Evolutionary conservation across 2,797 vertebrate species (phyloP).

Genomic region (Leptoclinus maculatus): DNA sequence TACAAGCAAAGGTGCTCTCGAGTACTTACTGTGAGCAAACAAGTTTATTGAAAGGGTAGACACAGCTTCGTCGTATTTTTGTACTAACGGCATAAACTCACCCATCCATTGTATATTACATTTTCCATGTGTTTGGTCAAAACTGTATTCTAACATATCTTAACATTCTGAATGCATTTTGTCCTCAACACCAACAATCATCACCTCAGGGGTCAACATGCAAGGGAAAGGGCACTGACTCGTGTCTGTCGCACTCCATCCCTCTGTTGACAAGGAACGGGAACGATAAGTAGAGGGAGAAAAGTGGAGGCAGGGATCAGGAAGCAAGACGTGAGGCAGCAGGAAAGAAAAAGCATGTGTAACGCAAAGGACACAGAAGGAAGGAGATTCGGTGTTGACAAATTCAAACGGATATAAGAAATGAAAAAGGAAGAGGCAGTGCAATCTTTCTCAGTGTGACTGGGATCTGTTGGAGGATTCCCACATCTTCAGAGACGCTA

Average conservation of each 20-base stretch:
- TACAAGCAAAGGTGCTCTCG: slow-evolving; percentile 17
- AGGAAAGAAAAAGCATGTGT: slow-evolving; percentile 13
- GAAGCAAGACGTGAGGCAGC: neutral
- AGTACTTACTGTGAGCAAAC: slow-evolving; percentile 23
- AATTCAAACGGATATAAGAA: slow-evolving; percentile 28
- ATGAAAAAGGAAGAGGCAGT: slow-evolving; percentile 7
- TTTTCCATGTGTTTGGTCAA: neutral
- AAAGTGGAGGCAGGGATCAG: neutral
- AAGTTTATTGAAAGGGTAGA: neutral
- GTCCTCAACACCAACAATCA: slow-evolving; percentile 9
- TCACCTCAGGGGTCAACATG: slow-evolving; percentile 25
- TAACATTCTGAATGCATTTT: slow-evolving; percentile 11
- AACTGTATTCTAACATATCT: neutral
- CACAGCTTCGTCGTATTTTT: neutral
- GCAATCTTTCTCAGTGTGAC: slow-evolving; percentile 20
- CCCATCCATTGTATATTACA: neutral
- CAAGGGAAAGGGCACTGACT: slow-evolving; percentile 17
- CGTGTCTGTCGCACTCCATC: slow-evolving; percentile 24
- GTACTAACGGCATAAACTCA: neutral
- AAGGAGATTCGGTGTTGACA: slow-evolving; percentile 30
- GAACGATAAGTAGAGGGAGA: neutral
- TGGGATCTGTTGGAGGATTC: slow-evolving; percentile 36
- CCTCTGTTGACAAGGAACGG: slow-evolving; percentile 22
- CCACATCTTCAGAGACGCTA: slow-evolving; percentile 38
- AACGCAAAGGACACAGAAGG: slow-evolving; percentile 16